These are phyloP conservation scores for Megastigmus dorsalis DNA, from an alignment of 2,888 invertebrate genomes.

Conservation along the genomic window DNA sequence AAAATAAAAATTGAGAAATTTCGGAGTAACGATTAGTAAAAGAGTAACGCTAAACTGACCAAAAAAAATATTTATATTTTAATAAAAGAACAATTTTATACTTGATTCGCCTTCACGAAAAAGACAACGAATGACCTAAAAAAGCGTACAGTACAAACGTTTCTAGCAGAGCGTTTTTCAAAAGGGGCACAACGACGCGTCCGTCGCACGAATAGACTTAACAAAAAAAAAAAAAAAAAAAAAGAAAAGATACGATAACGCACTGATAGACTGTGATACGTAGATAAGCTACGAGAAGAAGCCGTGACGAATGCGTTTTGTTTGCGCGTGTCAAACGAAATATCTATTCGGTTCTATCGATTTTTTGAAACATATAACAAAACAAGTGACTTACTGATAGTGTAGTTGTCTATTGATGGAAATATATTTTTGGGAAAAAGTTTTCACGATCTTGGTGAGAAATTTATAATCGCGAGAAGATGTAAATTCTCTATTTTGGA, in stretches of 20 bases:
- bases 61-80: conserved; percentile 5
- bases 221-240: conserved; percentile 29
- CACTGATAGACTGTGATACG: conserved; percentile 56
- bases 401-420: conserved; percentile 12
- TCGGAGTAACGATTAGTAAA: background rate
- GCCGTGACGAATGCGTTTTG: conserved; percentile 45
- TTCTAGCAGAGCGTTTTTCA: conserved; percentile 14
- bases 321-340: conserved; percentile 43
- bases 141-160: background rate
- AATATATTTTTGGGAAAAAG: conserved; percentile 12
- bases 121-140: too few species aligned
- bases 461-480: background rate
- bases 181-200: conserved; percentile 32
- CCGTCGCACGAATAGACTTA: conserved; percentile 39
- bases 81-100: conserved; percentile 18
- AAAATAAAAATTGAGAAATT: too few species aligned
- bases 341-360: conserved; percentile 24
- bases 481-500: background rate
- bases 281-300: conserved; percentile 45
- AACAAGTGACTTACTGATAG: conserved; percentile 25
- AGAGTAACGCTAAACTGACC: background rate
- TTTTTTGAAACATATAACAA: conserved; percentile 6
- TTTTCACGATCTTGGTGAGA: background rate
- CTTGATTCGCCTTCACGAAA: too few species aligned
- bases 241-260: conserved; percentile 40